Evolutionary conservation across 2,888 invertebrate species (phyloP).

Genomic region (Drosophila prostipennis): DNA sequence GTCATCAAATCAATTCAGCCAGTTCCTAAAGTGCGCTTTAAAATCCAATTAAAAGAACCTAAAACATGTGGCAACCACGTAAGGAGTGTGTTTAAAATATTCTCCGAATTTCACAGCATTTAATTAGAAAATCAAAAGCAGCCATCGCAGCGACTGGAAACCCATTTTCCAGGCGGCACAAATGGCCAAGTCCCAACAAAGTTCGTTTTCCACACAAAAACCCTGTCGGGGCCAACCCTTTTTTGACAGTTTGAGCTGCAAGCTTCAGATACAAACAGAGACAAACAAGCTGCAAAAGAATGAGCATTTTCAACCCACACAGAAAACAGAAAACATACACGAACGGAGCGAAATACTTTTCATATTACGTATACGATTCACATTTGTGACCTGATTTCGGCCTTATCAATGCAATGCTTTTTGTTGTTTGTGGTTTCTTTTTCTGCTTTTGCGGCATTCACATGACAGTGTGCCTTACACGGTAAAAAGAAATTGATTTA

Average conservation of each 20-base stretch:
- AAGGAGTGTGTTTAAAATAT: constrained; percentile 12
- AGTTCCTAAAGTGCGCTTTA: not conserved
- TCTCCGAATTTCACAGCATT: constrained; percentile 14
- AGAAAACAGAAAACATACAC: constrained; percentile 12
- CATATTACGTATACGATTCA: constrained; percentile 54
- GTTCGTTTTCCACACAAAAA: constrained; percentile 26
- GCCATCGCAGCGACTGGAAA: not conserved
- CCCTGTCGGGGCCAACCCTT: constrained; percentile 30
- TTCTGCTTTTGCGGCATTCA: constrained; percentile 42
- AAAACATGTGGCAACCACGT: constrained; percentile 5
- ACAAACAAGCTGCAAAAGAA: constrained; percentile 39
- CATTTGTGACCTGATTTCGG: constrained; percentile 69
- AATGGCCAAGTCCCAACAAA: constrained; percentile 34
- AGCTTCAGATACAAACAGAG: constrained; percentile 29
- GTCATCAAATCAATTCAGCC: no score
- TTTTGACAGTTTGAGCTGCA: constrained; percentile 47
- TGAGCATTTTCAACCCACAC: constrained; percentile 24
- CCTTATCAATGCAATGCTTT: constrained; percentile 72
- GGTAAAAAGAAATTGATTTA: not conserved
- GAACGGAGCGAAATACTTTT: constrained; percentile 50
- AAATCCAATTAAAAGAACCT: constrained; percentile 17
- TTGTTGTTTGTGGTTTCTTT: constrained; percentile 40
- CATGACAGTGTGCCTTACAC: constrained; percentile 37
- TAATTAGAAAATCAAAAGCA: constrained; percentile 43
- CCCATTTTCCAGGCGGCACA: constrained; percentile 15